phyloP scores from a whole-genome alignment of 2,888 invertebrate genomes.

The Ophion obscuratus region DNA sequence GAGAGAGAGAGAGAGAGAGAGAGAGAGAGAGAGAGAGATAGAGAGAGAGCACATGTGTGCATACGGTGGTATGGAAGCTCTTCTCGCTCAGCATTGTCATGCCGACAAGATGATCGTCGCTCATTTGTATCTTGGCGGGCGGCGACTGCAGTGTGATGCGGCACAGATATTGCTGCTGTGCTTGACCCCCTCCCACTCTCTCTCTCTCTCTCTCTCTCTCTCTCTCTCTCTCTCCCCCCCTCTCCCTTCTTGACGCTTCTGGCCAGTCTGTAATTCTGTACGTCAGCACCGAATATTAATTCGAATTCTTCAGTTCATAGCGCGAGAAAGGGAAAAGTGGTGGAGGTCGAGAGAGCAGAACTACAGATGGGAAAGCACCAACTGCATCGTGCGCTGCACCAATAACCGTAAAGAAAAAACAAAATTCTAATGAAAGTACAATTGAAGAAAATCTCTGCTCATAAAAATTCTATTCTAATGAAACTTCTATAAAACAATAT shows the following conservation, averaged over 20 bases:
- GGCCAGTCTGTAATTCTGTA: conserved; percentile 78
- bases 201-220: conserved; percentile 22
- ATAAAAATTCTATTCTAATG: not conserved
- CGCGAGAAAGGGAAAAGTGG: conserved; percentile 37
- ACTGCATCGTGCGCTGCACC: not conserved
- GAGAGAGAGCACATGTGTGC: not conserved
- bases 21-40: no score
- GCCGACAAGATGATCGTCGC: conserved; percentile 78
- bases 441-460: not conserved
- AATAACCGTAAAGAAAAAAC: no score
- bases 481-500: no score
- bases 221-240: conserved; percentile 36
- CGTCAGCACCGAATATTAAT: conserved; percentile 84
- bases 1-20: not conserved
- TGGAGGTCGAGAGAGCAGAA: not conserved
- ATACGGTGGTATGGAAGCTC: conserved; percentile 31
- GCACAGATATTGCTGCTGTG: conserved; percentile 41
- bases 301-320: conserved; percentile 78
- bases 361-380: not conserved
- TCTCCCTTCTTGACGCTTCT: conserved; percentile 71
- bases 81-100: conserved; percentile 68
- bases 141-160: conserved; percentile 64
- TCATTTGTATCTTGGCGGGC: conserved; percentile 81
- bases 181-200: conserved; percentile 30
- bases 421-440: not conserved